phyloP scores from a whole-genome alignment of 1,140 invertebrate genomes.

The Eriocheir sinensis region DNA sequence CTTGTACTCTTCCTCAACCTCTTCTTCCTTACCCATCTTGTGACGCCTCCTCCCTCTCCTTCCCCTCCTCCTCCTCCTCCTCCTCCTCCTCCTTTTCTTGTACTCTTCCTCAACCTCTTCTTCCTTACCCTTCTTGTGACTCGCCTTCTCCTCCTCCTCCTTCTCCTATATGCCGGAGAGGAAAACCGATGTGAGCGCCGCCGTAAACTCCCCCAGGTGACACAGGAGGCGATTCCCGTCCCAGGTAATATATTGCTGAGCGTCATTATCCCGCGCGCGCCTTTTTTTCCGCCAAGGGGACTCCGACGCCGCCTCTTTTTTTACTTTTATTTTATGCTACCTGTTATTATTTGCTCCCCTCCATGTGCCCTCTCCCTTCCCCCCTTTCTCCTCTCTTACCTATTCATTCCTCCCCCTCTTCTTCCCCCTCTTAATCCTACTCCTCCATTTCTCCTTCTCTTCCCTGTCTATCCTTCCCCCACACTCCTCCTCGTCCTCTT shows the following conservation, averaged over 20 bases:
- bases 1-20: too few species aligned
- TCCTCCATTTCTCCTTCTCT: too few species aligned
- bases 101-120: too few species aligned
- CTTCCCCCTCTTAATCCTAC: not conserved
- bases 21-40: too few species aligned
- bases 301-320: too few species aligned
- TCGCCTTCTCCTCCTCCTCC: not conserved
- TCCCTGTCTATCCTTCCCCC: not conserved
- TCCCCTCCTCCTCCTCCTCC: too few species aligned
- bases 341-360: too few species aligned
- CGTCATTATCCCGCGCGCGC: not conserved
- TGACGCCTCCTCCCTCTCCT: too few species aligned
- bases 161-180: not conserved
- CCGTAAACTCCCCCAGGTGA: not conserved
- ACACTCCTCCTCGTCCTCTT: not conserved
- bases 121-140: too few species aligned
- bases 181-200: slow-evolving; percentile 19
- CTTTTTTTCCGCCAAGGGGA: not conserved
- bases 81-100: not conserved
- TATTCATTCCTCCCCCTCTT: not conserved
- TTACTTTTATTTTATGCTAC: not conserved
- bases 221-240: not conserved
- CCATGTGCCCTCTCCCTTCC: not conserved
- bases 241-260: slow-evolving; percentile 13
- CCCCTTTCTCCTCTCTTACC: not conserved